Conservation (phyloP, 1,140 invertebrate genomes). For the Pentalonia nigronervosa region DNA sequence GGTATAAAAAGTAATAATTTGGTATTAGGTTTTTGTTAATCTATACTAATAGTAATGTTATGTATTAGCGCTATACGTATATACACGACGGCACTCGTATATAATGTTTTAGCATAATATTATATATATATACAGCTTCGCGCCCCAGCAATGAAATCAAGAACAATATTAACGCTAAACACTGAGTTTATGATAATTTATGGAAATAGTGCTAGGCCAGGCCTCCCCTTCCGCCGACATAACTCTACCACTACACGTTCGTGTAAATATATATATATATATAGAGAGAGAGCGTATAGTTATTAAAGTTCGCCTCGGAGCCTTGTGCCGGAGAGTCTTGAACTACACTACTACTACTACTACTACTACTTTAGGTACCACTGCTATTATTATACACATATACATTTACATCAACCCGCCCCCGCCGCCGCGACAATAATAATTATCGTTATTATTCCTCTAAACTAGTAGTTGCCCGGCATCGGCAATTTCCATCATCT, state of each 20-base stretch:
- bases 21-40: not conserved
- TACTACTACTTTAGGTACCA: not conserved
- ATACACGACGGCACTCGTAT: not conserved
- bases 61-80: too few species aligned
- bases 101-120: not conserved
- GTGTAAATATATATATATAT: not conserved
- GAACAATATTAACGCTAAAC: conserved; percentile 48
- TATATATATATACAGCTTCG: not conserved
- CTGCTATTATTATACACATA: too few species aligned
- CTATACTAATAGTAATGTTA: not conserved
- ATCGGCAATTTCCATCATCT: conserved; percentile 17
- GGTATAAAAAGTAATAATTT: not conserved
- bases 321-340: conserved; percentile 48
- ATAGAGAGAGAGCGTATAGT: not conserved
- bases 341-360: not conserved
- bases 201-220: not conserved
- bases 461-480: conserved; percentile 21
- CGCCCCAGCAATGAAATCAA: conserved; percentile 6
- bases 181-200: conserved; percentile 53
- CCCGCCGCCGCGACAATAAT: not conserved
- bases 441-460: conserved; percentile 49
- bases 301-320: conserved; percentile 50
- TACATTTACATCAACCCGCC: not conserved
- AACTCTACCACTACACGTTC: not conserved
- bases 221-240: not conserved